Conservation (phyloP, 2,113 vertebrate genomes). For the Myrmophylax atrothorax region DNA sequence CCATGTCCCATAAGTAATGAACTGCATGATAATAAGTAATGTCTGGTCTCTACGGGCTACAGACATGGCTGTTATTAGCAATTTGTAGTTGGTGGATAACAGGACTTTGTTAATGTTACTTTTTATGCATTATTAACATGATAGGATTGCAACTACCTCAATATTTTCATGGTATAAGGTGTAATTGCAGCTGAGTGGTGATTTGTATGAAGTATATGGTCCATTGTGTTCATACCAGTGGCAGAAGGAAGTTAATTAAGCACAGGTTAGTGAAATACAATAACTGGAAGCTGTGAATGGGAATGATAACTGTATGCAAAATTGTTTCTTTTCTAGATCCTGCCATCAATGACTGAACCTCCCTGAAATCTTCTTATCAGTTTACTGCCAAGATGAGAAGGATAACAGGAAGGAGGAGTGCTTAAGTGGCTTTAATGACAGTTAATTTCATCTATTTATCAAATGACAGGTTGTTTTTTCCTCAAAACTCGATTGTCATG, state of each 20-base stretch:
- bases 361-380: conserved; percentile 39
- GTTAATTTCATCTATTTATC: conserved; percentile 29
- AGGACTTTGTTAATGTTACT: not conserved
- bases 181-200: not conserved
- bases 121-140: not conserved
- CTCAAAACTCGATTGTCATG: not conserved
- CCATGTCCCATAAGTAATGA: not conserved
- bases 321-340: conserved; percentile 64
- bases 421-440: conserved; percentile 32
- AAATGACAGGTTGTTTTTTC: conserved; percentile 22
- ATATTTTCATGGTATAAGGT: not conserved
- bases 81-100: not conserved
- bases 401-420: conserved; percentile 25
- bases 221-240: not conserved
- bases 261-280: not conserved
- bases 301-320: conserved; percentile 40
- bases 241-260: conserved; percentile 15
- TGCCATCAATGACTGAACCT: conserved; percentile 24
- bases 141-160: not conserved
- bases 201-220: not conserved
- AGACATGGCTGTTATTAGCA: not conserved
- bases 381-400: conserved; percentile 47
- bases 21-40: not conserved
- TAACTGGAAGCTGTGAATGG: not conserved
- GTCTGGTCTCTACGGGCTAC: not conserved